Percentiles rank a stretch among this genome's conserved stretches.
Conservation (phyloP, 2,888 invertebrate genomes). For the Drosophila pseudotakahashii region DNA sequence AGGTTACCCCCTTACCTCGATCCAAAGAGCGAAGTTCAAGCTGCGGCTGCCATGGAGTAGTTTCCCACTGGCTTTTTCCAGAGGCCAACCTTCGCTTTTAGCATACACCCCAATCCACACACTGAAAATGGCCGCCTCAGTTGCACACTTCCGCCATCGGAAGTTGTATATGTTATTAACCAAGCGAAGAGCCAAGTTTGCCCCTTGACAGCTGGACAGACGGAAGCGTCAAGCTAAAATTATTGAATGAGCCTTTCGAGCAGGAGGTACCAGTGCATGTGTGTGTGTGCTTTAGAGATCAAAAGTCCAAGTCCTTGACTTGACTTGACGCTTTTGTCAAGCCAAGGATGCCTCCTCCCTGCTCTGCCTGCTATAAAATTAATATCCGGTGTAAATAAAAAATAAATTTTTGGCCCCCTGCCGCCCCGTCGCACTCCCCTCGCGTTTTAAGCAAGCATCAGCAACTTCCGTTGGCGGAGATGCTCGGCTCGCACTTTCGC, state of each 20-base stretch:
- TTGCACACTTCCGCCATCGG: conserved; percentile 70
- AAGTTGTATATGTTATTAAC: conserved; percentile 75
- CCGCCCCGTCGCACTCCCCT: conserved; percentile 19
- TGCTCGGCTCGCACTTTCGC: conserved; percentile 40
- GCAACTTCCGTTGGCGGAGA: conserved; percentile 63
- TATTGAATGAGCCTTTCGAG: conserved; percentile 53
- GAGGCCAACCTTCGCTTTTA: conserved; percentile 51
- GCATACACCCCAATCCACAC: conserved; percentile 47
- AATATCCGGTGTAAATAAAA: conserved; percentile 81
- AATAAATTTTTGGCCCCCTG: conserved; percentile 46
- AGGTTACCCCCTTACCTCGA: background rate
- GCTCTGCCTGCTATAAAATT: conserved; percentile 74
- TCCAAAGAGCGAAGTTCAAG: conserved; percentile 25
- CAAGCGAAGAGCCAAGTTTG: conserved; percentile 60
- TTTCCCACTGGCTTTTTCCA: conserved; percentile 19
- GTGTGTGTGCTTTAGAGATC: conserved; percentile 51
- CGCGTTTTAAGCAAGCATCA: conserved; percentile 64
- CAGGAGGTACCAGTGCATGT: background rate
- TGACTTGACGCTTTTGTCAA: conserved; percentile 58
- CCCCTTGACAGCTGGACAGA: conserved; percentile 59
- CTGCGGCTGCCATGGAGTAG: conserved; percentile 4
- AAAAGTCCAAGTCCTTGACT: conserved; percentile 53
- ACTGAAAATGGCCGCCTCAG: conserved; percentile 66
- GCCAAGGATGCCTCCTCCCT: conserved; percentile 42
- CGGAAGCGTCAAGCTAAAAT: conserved; percentile 67